phyloP scores from a whole-genome alignment of 2,797 vertebrate genomes.

The Pangasius sanitwongsei region DNA sequence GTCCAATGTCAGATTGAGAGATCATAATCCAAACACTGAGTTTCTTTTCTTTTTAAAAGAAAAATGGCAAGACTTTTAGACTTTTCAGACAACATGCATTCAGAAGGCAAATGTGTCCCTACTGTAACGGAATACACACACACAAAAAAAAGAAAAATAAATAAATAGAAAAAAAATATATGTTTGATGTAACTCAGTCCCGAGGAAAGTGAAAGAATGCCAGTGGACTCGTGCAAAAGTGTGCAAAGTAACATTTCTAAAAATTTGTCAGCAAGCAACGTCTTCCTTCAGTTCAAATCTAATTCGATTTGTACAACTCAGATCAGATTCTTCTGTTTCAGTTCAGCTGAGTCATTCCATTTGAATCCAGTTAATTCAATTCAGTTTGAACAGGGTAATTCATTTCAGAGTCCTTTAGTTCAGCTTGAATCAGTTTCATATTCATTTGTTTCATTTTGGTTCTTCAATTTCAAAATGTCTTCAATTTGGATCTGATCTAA shows the following conservation, averaged over 20 bases:
- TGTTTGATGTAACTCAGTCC: background rate
- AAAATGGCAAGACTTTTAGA: background rate
- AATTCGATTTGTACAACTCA: background rate
- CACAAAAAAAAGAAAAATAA: background rate
- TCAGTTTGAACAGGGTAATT: background rate
- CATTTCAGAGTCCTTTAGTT: background rate
- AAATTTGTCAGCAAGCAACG: background rate
- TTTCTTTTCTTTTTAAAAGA: background rate
- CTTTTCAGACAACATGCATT: conserved; percentile 37
- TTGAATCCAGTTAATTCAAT: background rate
- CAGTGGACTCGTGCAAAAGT: conserved; percentile 42
- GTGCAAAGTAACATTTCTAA: conserved; percentile 42
- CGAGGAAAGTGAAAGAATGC: conserved; percentile 7
- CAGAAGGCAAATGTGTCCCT: conserved; percentile 8
- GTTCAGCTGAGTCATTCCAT: background rate
- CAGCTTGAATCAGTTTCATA: background rate
- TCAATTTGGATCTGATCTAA: background rate
- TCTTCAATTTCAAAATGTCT: background rate
- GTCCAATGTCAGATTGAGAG: background rate
- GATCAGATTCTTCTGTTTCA: background rate
- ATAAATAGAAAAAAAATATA: conserved; percentile 11
- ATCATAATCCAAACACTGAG: background rate
- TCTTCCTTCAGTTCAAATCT: background rate
- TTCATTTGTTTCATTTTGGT: no score
- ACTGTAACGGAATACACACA: conserved; percentile 25